A percentile compares a stretch with the other conserved stretches of the same genome.
Evolutionary conservation across 2,797 vertebrate species (phyloP).

Genomic region (Eulemur coronatus): DNA sequence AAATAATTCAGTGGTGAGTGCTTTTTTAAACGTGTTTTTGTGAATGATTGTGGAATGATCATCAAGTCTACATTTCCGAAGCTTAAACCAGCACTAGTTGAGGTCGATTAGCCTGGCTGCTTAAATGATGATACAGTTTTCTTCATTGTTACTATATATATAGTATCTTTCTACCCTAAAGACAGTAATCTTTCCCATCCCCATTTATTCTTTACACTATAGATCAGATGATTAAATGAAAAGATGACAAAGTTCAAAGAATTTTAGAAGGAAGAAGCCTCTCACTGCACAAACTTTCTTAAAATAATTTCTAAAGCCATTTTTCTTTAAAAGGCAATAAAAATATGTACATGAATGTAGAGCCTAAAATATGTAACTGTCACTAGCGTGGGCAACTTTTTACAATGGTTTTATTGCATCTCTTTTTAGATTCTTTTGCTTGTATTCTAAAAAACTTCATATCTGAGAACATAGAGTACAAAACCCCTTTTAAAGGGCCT

Average conservation of each 20-base stretch:
- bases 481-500: neutral
- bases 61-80: slow-evolving; percentile 39
- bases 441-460: neutral
- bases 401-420: neutral
- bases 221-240: neutral
- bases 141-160: neutral
- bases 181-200: neutral
- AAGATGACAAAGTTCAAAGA: neutral
- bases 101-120: neutral
- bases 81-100: neutral
- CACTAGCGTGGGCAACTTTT: neutral
- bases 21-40: neutral
- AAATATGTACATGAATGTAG: neutral
- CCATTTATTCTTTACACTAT: neutral
- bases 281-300: neutral
- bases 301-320: neutral
- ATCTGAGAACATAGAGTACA: neutral
- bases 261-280: neutral
- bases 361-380: neutral
- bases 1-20: slow-evolving; percentile 99
- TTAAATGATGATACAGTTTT: neutral
- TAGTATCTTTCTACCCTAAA: neutral
- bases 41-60: neutral
- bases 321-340: neutral
- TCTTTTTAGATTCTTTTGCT: neutral